Conservation (phyloP, 2,797 vertebrate species). For the Arnoldichthys spilopterus region DNA sequence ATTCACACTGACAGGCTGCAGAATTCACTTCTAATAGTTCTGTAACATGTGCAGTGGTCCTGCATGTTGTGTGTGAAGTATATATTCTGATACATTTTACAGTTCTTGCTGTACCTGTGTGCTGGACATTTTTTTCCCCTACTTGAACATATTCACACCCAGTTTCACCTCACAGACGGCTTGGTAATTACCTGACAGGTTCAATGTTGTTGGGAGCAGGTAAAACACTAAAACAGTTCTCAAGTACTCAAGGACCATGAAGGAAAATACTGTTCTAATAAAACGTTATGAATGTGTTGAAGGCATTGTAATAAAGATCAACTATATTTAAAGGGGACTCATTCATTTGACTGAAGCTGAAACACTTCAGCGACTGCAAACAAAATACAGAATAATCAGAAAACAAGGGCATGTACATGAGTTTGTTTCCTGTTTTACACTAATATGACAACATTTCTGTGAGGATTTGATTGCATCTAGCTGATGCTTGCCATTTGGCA, state of each 20-base stretch:
- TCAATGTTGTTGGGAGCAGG: background rate
- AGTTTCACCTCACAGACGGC: background rate
- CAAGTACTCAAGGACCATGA: background rate
- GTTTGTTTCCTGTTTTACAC: too few relatives aligned
- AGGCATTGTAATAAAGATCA: constrained; percentile 32
- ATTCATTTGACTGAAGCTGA: background rate
- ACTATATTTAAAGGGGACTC: constrained; percentile 36
- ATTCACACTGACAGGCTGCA: constrained; percentile 13
- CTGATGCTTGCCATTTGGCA: too few relatives aligned
- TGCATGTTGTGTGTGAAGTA: background rate
- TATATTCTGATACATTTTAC: background rate
- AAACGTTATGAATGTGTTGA: constrained; percentile 32
- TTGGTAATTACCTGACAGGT: background rate
- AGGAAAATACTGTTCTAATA: background rate
- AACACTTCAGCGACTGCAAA: background rate
- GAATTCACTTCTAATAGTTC: background rate
- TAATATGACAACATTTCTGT: too few relatives aligned
- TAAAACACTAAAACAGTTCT: background rate
- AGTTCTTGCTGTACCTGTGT: constrained; percentile 5
- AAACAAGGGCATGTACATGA: too few relatives aligned
- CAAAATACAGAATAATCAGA: background rate
- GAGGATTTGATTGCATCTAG: too few relatives aligned
- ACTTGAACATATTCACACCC: background rate
- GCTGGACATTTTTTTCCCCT: background rate
- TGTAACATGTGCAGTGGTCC: background rate